Base-by-base conservation (phyloP, 2,888 invertebrate species). In the Cancer borealis region DNA sequence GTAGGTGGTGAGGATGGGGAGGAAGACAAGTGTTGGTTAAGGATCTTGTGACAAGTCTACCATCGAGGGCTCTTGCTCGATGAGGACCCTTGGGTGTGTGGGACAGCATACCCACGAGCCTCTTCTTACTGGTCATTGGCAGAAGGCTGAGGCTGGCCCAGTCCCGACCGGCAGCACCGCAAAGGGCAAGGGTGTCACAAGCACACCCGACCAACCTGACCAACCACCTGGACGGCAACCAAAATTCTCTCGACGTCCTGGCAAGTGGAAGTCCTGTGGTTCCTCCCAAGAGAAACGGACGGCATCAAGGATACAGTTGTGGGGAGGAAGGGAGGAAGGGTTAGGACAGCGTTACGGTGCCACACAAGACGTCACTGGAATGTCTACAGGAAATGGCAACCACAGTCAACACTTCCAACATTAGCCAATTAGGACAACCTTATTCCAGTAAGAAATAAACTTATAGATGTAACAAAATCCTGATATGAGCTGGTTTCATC, bases 381-480 rank as follows among this genome's bases (percentile, higher is more conserved):
- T 92, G 94, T 92, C 92, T 92, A 92, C 54, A 91, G 91, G 88
- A 92, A 92, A 92, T 89, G 66, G 49, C 21, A 91, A 49, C 60
- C 84, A n/a, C 49, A 49, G 92, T 92, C 92, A 94, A 92, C 66
- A 92, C 30, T 87, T 54, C 90, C 73, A 46, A 46, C 30, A 46
- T 30, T 17, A 73, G 60, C 87, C 45, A 39, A 49, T 26, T 30
- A 39, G 10, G 30, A 54, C 14, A 79, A 12, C 10, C 30, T 93
- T 12, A 60, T 14, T 73, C 79, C 91, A 45, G 79, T 21, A 47
- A 46, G 17, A 45, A 60, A n/a, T 84, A 93, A 30, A 84, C 87
- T 93, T 89, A 84, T 12, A 45, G 39, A 89, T 94, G 39, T 88
- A 84, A 54, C 88, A 47, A 54, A 92, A 88, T 54, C 60, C 91